Evolutionary conservation across 2,113 vertebrate species (phyloP), one percentile per base, ranked within the genome.

Genomic region (Pomatostomus ruficeps): DNA sequence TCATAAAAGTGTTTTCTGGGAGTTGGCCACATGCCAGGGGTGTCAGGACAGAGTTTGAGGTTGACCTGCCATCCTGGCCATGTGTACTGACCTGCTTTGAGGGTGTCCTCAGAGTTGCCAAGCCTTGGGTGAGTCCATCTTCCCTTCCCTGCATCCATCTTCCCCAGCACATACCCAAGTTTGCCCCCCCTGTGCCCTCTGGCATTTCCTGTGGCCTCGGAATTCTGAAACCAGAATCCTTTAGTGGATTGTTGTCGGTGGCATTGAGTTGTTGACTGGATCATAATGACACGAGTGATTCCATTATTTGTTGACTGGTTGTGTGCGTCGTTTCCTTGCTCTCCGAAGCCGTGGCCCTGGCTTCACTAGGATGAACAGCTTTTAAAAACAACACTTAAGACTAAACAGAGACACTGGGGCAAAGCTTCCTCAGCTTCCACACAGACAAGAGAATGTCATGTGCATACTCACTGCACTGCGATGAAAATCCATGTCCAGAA

Each of bases 361-460:
- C 43, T 36, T 72, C 1, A 1, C 59, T 31, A 9, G 28, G 10
- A 28, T 48, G 43, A 91, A 42, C 24, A 42, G 10, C 38, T 73
- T 81, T 80, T 48, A 70, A n/a, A n/a, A n/a, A 6, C 25, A 49
- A 58, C 31, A 36, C 11, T 61, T 46, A 45, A 63, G 76, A 74
- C 14, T 14, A 65, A 75, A 52, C 2, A 74, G 22, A 84, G 21
- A 16, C 19, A 9, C 52, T 22, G 25, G 29, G 20, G 4, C 36
- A 87, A 81, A 84, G 12, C 45, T 83, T 70, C 42, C 54, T 74
- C 72, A 77, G 17, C 36, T 80, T 80, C 77, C 78, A 70, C 42
- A 48, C 10, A 48, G 15, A 36, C 28, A 65, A 36, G 8, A 0
- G 1, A 79, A 80, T 20, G 28, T 33, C 0, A 2, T 12, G 12